phyloP scores from a whole-genome alignment of 2,113 vertebrate species.

The Archilochus colubris region DNA sequence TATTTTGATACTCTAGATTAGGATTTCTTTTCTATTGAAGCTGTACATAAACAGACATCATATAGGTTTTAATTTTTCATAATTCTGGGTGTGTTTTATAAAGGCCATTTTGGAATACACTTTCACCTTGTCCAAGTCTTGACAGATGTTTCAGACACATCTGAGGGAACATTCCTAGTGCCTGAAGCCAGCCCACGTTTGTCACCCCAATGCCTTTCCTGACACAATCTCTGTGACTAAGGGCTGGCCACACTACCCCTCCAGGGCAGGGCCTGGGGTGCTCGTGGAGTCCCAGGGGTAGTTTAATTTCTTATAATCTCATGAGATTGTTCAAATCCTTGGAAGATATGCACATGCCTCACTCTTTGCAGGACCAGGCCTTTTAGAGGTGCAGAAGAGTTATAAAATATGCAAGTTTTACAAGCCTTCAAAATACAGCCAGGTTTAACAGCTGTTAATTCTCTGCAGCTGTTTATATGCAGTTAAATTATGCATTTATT shows the following conservation, averaged over 20 bases:
- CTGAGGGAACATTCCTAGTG: not conserved
- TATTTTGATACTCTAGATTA: slow-evolving; percentile 81
- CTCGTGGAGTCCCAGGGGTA: not conserved
- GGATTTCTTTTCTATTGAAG: slow-evolving; percentile 73
- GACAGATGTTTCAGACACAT: not conserved
- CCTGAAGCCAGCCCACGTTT: slow-evolving; percentile 4
- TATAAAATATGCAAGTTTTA: slow-evolving; percentile 39
- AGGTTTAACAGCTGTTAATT: not conserved
- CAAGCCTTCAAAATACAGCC: slow-evolving; percentile 12
- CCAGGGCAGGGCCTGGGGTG: not conserved
- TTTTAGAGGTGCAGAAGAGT: not conserved
- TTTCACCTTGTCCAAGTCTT: not conserved
- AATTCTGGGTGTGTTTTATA: not conserved
- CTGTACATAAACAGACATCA: slow-evolving; percentile 46
- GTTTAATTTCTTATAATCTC: not conserved
- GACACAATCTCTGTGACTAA: not conserved
- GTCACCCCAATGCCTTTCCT: not conserved
- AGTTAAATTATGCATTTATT: slow-evolving; percentile 42
- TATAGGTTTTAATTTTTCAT: not conserved
- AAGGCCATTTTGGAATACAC: not conserved
- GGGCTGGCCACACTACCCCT: not conserved
- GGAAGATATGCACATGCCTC: not conserved
- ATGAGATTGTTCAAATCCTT: not conserved
- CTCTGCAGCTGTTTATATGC: not conserved
- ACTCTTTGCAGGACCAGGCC: not conserved